Conservation (phyloP, 2,888 invertebrate genomes). For the Drosophila falleni region DNA sequence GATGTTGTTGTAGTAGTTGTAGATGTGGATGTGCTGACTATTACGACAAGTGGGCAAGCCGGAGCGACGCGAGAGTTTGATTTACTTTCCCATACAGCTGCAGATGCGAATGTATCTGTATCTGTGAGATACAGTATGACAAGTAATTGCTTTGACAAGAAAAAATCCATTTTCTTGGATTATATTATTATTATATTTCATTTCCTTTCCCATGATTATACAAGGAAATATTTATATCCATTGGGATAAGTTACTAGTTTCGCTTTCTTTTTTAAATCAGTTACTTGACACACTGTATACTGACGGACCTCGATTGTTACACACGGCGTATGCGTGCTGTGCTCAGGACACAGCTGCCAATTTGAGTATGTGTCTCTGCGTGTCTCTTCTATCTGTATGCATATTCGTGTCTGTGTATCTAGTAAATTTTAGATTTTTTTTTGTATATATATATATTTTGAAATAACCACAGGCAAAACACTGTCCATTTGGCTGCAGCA, state of each 20-base stretch:
- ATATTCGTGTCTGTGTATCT: conserved; percentile 40
- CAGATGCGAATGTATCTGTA: conserved; percentile 33
- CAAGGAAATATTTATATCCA: too few relatives aligned
- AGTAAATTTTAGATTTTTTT: conserved; percentile 62
- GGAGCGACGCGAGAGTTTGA: conserved; percentile 18
- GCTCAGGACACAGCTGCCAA: conserved; percentile 67
- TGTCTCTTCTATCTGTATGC: conserved; percentile 20
- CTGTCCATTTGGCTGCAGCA: conserved; percentile 36
- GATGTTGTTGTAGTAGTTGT: conserved; percentile 7
- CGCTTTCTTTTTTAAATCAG: neutral
- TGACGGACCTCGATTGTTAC: conserved; percentile 56
- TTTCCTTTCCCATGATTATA: neutral
- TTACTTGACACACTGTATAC: conserved; percentile 13
- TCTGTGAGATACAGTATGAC: conserved; percentile 61
- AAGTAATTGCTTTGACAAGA: neutral
- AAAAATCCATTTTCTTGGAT: neutral
- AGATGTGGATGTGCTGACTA: conserved; percentile 50
- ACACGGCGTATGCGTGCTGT: conserved; percentile 75
- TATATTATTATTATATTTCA: neutral
- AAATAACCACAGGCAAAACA: conserved; percentile 56
- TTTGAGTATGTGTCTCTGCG: conserved; percentile 10
- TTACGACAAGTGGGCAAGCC: conserved; percentile 25
- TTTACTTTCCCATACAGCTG: conserved; percentile 48
- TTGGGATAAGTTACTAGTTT: too few relatives aligned
- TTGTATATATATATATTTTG: conserved; percentile 42